These are phyloP conservation scores for Glaucomys volans DNA, from an alignment of 2,113 vertebrate species.

Conservation along the genomic window DNA sequence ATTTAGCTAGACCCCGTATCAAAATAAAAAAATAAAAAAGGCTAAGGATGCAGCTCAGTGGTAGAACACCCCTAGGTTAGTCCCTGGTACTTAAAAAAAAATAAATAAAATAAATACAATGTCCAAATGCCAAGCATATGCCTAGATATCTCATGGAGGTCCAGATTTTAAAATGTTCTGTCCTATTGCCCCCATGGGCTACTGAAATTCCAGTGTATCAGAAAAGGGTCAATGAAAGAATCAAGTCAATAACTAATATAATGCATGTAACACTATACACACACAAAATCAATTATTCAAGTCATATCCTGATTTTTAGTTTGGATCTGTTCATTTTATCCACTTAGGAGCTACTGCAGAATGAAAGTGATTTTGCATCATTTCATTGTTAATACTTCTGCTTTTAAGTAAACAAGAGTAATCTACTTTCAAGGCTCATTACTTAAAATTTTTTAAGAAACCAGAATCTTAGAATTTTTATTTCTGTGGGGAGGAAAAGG, in stretches of 20 bases:
- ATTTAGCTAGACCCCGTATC: no score
- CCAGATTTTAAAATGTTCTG: neutral
- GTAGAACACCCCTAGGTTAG: no score
- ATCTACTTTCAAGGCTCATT: neutral
- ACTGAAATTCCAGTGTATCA: neutral
- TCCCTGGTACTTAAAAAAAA: no score
- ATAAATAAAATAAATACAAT: neutral
- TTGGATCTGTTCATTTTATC: neutral
- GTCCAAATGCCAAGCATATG: neutral
- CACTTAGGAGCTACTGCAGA: neutral
- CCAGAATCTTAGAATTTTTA: neutral
- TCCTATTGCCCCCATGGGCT: neutral
- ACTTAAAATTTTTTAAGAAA: constrained; percentile 41
- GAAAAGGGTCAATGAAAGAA: neutral
- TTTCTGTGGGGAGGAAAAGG: neutral
- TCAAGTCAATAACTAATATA: neutral
- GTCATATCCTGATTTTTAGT: neutral
- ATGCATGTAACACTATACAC: neutral
- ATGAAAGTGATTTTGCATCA: neutral
- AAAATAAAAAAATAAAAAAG: no score
- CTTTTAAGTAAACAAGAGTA: neutral
- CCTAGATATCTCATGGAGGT: neutral
- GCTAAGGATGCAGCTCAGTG: no score
- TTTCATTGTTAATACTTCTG: neutral
- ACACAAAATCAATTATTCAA: neutral